Evolutionary conservation across 1,140 invertebrate species (phyloP), one percentile per base, ranked within the genome.

Genomic region (Trissolcus basalis): DNA sequence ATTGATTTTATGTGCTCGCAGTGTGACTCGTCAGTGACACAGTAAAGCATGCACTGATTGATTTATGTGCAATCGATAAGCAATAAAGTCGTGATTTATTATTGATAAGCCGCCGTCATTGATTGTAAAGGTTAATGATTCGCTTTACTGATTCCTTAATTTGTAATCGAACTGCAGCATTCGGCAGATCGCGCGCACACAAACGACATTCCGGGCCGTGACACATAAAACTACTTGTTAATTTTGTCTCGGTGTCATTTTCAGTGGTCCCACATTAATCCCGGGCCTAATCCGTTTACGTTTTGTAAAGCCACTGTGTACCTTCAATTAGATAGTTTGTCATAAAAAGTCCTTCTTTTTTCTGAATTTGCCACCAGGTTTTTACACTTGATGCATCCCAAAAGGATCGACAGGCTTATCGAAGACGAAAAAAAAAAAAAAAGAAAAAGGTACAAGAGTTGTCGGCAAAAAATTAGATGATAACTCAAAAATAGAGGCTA

Each of bases 261-360:
- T 6, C 19, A 27, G 1, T 6, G 6, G 19, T 27, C 2, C 19
- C 19, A 6, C 19, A 27, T 27, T 67, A 33, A 49, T 67, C 51
- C 44, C 33, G 13, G 51, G 5, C 10, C 53, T 67, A 67, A 67
- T 67, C 63, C 63, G 53, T 67, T 67, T 67, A 50, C 45, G 51
- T 67, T 56, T 67, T 56, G 63, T 56, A 43, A 67, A 67, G 51
- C 63, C 51, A 67, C 53, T 55, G 63, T 49, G 63, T 50, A 67
- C 15, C 45, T 44, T 67, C 63, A 67, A 67, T 56, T 67, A 56
- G 53, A 27, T 27, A 27, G 19, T 67, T 67, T 45, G 53, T 67
- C 53, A 47, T 50, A 56, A 67, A 56, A 50, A 67, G 63, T 55
- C 63, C 33, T 44, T 50, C 56, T 67, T 67, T 56, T 56, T 27